These are phyloP conservation scores for Cyanoliseus patagonus DNA, from an alignment of 2,113 vertebrate species.

Conservation along the genomic window DNA sequence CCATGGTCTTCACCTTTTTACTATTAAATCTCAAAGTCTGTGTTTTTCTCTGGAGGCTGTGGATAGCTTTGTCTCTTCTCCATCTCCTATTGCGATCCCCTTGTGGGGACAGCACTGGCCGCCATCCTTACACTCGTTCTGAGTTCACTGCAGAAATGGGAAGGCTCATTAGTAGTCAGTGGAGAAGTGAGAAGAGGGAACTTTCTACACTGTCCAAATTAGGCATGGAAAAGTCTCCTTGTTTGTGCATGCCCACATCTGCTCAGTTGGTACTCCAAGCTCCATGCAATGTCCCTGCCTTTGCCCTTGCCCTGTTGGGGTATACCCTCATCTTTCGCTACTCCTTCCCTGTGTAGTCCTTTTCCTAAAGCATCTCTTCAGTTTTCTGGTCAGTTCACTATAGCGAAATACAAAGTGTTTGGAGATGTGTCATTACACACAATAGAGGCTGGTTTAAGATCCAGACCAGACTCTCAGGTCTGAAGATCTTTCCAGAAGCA, in stretches of 20 bases:
- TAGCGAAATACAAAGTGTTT: background rate
- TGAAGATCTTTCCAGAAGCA: background rate
- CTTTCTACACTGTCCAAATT: background rate
- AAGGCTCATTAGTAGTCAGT: background rate
- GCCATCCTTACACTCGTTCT: background rate
- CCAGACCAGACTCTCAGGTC: background rate
- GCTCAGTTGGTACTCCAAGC: background rate
- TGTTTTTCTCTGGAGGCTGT: background rate
- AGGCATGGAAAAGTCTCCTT: background rate
- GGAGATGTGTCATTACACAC: background rate
- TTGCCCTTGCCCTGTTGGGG: background rate
- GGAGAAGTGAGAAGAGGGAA: background rate
- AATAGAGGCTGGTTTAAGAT: background rate
- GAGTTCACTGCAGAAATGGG: background rate
- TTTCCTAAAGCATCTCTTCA: background rate
- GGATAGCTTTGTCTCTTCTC: background rate
- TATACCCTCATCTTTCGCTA: background rate
- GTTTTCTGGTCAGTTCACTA: background rate
- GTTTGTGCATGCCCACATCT: background rate
- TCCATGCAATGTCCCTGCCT: background rate
- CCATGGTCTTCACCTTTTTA: background rate
- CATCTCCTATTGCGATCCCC: fast-evolving
- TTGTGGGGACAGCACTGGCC: fast-evolving
- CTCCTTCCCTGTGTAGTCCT: background rate
- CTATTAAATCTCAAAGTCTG: background rate